A percentile compares a stretch with the other conserved stretches of the same genome.
Evolutionary conservation across 2,797 vertebrate species (phyloP).

Genomic region (Poliocrania exsul): DNA sequence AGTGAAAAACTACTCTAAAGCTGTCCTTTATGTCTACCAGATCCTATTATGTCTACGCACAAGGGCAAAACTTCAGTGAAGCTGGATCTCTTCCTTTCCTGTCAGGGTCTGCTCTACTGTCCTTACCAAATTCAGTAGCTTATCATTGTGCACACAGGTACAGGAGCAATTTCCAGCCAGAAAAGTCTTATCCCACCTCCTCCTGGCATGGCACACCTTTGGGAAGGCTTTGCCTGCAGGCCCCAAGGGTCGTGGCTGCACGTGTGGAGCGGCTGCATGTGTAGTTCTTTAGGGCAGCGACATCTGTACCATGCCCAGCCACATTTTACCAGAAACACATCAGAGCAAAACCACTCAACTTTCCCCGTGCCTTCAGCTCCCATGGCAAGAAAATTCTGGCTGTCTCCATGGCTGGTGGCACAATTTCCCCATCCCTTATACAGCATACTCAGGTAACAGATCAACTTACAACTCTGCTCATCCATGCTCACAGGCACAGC

Average conservation of each 20-base stretch:
- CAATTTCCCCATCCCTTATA: background rate
- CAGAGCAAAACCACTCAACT: constrained; percentile 6
- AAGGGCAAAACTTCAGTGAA: constrained; percentile 2
- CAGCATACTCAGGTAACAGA: background rate
- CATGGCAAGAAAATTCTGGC: background rate
- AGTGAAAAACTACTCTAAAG: constrained; percentile 24
- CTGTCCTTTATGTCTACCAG: constrained; percentile 1
- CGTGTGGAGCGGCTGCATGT: background rate
- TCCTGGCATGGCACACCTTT: background rate
- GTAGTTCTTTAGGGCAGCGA: background rate
- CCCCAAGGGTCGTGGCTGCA: background rate
- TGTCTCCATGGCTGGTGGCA: background rate
- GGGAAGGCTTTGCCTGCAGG: background rate
- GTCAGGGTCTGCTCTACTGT: background rate
- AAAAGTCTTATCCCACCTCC: background rate
- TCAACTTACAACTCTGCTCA: background rate
- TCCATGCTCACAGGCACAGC: background rate
- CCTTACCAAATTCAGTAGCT: background rate
- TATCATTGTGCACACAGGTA: background rate
- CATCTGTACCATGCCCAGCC: background rate
- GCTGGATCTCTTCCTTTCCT: background rate
- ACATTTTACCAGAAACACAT: background rate
- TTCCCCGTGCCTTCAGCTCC: constrained; percentile 13
- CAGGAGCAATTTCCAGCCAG: constrained; percentile 29
- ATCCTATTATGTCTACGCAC: background rate